These are phyloP conservation scores for Homarus americanus DNA, from an alignment of 1,140 invertebrate species.

Conservation along the genomic window DNA sequence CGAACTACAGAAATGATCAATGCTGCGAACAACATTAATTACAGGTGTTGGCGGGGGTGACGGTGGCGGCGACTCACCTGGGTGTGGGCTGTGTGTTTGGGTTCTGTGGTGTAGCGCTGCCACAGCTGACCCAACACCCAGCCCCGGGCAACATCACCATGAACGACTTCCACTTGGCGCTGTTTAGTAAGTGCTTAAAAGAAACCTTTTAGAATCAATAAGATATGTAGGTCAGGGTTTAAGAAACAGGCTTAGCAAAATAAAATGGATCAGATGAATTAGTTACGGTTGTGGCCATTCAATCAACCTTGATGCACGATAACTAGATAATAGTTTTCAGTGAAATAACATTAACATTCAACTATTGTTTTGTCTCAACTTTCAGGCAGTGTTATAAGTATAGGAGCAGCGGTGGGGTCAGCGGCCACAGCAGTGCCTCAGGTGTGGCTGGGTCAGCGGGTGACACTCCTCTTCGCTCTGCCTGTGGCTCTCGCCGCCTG, in stretches of 20 bases:
- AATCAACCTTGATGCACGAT: no score
- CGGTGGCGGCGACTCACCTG: slow-evolving; percentile 28
- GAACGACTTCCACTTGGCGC: slow-evolving; percentile 10
- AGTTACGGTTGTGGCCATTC: no score
- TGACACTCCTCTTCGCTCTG: slow-evolving; percentile 32
- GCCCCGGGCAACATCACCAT: not conserved
- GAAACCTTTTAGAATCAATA: no score
- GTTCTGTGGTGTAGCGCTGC: slow-evolving; percentile 17
- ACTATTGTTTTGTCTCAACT: not conserved
- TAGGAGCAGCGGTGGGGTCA: slow-evolving; percentile 38
- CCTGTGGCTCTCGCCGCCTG: slow-evolving; percentile 42
- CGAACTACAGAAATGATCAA: no score
- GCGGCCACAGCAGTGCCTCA: slow-evolving; percentile 17
- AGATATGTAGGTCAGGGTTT: no score
- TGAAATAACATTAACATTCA: no score
- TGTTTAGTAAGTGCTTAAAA: slow-evolving; percentile 48
- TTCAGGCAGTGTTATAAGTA: slow-evolving; percentile 26
- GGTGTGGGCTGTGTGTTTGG: slow-evolving; percentile 44
- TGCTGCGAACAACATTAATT: no score
- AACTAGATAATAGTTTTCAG: no score
- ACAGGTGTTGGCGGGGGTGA: slow-evolving; percentile 40
- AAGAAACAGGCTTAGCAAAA: no score
- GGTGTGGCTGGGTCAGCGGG: slow-evolving; percentile 53
- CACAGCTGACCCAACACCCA: slow-evolving; percentile 27
- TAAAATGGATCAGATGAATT: no score